These are phyloP conservation scores for Anaspis maculata DNA, from an alignment of 2,888 invertebrate species.

Conservation along the genomic window DNA sequence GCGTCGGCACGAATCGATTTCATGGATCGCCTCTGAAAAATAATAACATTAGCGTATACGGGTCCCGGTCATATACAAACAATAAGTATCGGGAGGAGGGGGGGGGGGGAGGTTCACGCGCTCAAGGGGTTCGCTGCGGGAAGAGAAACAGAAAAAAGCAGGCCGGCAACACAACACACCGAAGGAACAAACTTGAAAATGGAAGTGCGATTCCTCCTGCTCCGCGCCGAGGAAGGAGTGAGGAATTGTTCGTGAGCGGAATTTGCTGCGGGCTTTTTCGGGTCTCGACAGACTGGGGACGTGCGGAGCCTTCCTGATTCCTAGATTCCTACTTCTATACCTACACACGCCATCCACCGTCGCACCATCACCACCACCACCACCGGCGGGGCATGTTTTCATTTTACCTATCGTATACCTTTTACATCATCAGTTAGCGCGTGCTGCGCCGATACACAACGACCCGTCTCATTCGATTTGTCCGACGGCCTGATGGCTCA, in stretches of 20 bases:
- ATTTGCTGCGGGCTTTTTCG: slow-evolving; percentile 27
- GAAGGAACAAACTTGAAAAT: slow-evolving; percentile 35
- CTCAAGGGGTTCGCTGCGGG: no score
- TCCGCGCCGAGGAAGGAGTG: slow-evolving; percentile 36
- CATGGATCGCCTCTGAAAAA: slow-evolving; percentile 9
- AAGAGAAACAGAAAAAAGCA: no score
- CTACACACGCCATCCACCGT: no score
- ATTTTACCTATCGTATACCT: slow-evolving; percentile 22
- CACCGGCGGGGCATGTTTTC: slow-evolving; percentile 34
- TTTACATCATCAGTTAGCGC: slow-evolving; percentile 22
- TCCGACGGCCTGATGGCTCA: no score
- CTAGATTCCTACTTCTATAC: no score
- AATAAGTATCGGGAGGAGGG: no score
- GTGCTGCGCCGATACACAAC: slow-evolving; percentile 10
- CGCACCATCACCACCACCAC: no score
- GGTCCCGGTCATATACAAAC: neutral
- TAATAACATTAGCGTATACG: slow-evolving; percentile 15
- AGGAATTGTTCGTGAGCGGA: slow-evolving; percentile 40
- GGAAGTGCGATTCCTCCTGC: slow-evolving; percentile 34
- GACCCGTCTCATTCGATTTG: slow-evolving; percentile 15
- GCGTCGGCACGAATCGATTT: neutral
- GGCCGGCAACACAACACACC: slow-evolving; percentile 2
- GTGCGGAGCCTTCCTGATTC: slow-evolving; percentile 37
- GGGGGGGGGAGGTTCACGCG: no score
- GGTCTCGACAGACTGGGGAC: slow-evolving; percentile 35